Percentiles rank a stretch among this genome's conserved stretches.
These are phyloP conservation scores for Parazoanthus darwini DNA, from an alignment of 92 coral and sea anemone genomes.

Conservation along the genomic window DNA sequence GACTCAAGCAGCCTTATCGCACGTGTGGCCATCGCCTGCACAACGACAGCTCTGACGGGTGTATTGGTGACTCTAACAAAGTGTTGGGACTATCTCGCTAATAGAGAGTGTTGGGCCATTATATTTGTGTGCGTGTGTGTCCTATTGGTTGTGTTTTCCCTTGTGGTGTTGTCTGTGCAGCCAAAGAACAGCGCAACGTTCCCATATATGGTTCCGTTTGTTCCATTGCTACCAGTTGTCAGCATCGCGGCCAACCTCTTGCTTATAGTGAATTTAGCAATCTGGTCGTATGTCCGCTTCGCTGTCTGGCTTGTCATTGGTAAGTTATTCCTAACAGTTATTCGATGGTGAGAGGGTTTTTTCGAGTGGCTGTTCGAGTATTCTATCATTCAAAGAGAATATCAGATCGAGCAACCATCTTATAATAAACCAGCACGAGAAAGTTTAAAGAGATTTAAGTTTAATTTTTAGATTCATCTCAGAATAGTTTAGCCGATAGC, in stretches of 20 bases:
- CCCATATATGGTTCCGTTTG: conserved; percentile 39
- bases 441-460: no score
- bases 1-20: conserved; percentile 2
- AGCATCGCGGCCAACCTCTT: conserved; percentile 21
- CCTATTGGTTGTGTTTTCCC: conserved; percentile 21
- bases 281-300: conserved; percentile 15
- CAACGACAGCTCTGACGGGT: conserved; percentile 1
- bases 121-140: not conserved
- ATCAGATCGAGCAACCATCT: no score
- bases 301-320: not conserved
- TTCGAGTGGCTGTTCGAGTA: no score
- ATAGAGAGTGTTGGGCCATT: conserved; percentile 15
- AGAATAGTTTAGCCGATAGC: no score
- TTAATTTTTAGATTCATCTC: no score
- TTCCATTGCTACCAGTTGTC: conserved; percentile 19
- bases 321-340: not conserved
- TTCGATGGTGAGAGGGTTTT: not conserved
- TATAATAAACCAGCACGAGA: no score
- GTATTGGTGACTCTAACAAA: not conserved
- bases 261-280: conserved; percentile 15
- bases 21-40: conserved; percentile 27
- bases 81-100: conserved; percentile 3
- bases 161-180: not conserved
- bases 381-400: no score
- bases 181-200: conserved; percentile 34